phyloP scores from a whole-genome alignment of 1,140 invertebrate genomes.

The Argopecten irradians region DNA sequence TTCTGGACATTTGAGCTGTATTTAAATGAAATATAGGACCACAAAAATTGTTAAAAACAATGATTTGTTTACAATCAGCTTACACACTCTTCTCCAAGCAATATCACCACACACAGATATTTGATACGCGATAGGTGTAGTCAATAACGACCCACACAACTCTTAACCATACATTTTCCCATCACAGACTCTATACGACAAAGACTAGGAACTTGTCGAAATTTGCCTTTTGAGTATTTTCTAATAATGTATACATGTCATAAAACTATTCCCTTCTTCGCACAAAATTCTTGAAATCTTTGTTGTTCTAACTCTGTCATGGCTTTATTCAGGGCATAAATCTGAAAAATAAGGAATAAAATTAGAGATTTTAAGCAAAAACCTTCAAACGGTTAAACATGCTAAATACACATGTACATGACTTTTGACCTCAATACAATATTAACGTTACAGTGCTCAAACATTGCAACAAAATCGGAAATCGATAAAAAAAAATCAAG shows the following conservation, averaged over 20 bases:
- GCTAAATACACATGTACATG: neutral
- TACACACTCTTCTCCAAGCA: neutral
- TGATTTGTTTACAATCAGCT: neutral
- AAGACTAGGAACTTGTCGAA: neutral
- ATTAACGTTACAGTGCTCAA: neutral
- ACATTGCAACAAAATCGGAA: neutral
- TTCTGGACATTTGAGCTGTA: too few species aligned
- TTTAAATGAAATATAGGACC: too few species aligned
- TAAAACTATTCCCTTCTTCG: slow-evolving; percentile 64
- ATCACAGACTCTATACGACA: neutral
- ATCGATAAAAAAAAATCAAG: neutral
- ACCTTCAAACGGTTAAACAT: too few species aligned
- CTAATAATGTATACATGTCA: neutral
- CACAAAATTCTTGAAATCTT: slow-evolving; percentile 90
- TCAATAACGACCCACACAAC: neutral
- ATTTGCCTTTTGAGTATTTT: neutral
- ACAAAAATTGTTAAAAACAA: too few species aligned
- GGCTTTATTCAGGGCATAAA: slow-evolving; percentile 72
- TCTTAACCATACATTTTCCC: neutral
- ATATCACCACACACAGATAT: too few species aligned
- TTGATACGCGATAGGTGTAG: too few species aligned
- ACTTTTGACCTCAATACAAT: neutral
- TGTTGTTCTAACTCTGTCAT: slow-evolving; percentile 79
- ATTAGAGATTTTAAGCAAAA: neutral
- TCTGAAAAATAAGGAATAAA: slow-evolving; percentile 63